Evolutionary conservation across 2,113 vertebrate species (phyloP), one percentile per base, ranked within the genome.

Genomic region (Ciconia stormi): DNA sequence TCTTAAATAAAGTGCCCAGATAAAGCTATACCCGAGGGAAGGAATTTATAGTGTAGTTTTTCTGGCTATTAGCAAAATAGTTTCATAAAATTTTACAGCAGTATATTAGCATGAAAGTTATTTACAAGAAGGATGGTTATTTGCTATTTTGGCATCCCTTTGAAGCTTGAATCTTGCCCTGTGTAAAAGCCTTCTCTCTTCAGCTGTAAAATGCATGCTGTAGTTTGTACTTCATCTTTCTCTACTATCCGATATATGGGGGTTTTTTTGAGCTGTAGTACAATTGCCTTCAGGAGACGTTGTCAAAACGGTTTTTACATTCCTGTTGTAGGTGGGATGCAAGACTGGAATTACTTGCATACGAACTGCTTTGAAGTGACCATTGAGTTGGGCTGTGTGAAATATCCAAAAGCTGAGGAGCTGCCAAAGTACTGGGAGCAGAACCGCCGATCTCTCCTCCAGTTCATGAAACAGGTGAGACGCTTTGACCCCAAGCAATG

Each of bases 311-410:
- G 4, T 49, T 80, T 62, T 66, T 52, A 6, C 86, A 7, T 89
- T 93, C 65, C 82, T 86, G 7, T 80, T 92, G 72, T 96, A 99
- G 99, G 99, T 94, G 99, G 99, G 62, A 99, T 99, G 99, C 99
- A 99, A 94, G 99, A 99, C 98, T 99, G 99, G 99, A 99, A 99
- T 97, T 99, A 99, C 95, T 74, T 99, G 30, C 98, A 99, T 95
- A 99, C 99, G 16, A 99, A 99, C 98, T 99, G 99, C 95, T 99
- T 99, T 97, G 99, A 99, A 97, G 99, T 99, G 93, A 99, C 99
- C 52, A 99, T 99, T 49, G 99, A 99, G 97, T 80, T 99, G 94
- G 99, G 99, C 90, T 99, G 99, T 95, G 96, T 98, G 72, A 99
- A 99, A 96, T 99, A 99, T 40, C 99, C 99, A 13, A 72, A 52